These are phyloP conservation scores for Hypomecis atomaria DNA, from an alignment of 2,888 invertebrate genomes.

Conservation along the genomic window DNA sequence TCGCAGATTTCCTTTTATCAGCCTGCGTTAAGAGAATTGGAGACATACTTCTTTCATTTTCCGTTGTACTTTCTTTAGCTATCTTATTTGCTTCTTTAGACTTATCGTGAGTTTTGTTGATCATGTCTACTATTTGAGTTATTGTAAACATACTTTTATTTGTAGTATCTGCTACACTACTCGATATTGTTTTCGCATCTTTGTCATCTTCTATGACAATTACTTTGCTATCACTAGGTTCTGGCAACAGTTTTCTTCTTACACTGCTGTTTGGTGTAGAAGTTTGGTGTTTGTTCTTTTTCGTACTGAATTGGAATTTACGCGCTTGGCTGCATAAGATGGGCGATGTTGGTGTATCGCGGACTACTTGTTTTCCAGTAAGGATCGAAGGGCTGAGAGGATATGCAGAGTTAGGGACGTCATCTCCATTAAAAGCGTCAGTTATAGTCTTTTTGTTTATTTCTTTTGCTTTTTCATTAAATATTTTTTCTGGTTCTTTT, in stretches of 20 bases:
- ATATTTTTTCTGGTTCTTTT: constrained; percentile 2
- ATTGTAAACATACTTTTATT: constrained; percentile 75
- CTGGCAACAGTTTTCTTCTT: constrained; percentile 53
- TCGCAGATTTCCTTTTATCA: constrained; percentile 54
- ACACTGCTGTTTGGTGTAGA: constrained; percentile 53
- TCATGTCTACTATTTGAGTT: constrained; percentile 77
- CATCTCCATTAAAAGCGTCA: constrained; percentile 27
- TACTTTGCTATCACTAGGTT: constrained; percentile 41
- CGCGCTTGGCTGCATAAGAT: constrained; percentile 66
- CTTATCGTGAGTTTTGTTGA: constrained; percentile 62
- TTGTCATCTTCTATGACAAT: constrained; percentile 33
- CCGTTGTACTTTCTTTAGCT: constrained; percentile 12
- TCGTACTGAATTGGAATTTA: constrained; percentile 61
- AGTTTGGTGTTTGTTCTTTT: constrained; percentile 49
- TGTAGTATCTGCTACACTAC: constrained; percentile 49
- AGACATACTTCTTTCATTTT: constrained; percentile 61
- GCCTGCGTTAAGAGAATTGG: constrained; percentile 73
- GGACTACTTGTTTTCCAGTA: constrained; percentile 56
- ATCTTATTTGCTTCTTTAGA: constrained; percentile 31
- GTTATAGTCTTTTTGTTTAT: background rate
- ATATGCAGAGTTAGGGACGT: constrained; percentile 36
- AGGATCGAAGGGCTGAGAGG: constrained; percentile 72
- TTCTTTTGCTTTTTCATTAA: constrained; percentile 1
- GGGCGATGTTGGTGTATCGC: constrained; percentile 60
- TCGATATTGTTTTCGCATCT: constrained; percentile 38